phyloP scores from a whole-genome alignment of 2,113 vertebrate species.

The Chionis minor region DNA sequence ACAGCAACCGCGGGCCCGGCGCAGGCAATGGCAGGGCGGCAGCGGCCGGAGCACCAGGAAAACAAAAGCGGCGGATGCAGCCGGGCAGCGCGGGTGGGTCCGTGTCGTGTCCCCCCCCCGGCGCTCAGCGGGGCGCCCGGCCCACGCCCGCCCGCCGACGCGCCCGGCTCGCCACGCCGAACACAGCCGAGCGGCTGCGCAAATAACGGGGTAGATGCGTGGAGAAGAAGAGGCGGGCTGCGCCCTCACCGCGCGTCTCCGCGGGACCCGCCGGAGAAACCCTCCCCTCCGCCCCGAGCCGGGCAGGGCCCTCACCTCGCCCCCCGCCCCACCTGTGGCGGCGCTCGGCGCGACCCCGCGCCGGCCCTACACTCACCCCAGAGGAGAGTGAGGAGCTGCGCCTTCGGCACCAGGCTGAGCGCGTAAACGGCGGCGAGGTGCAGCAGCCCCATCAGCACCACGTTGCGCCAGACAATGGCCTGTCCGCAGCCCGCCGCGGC shows the following conservation, averaged over 20 bases:
- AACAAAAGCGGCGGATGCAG: background rate
- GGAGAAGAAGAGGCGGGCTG: background rate
- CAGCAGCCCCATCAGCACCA: slow-evolving; percentile 76
- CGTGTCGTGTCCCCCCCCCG: background rate
- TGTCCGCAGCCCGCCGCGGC: background rate
- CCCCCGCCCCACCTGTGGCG: background rate
- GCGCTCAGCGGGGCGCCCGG: too few species aligned
- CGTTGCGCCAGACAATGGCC: slow-evolving; percentile 78
- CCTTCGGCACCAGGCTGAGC: slow-evolving; percentile 72
- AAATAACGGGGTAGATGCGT: too few species aligned
- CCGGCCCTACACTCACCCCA: slow-evolving; percentile 75
- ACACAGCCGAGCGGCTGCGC: too few species aligned
- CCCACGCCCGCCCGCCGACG: too few species aligned
- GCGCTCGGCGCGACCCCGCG: background rate
- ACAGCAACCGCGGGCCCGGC: background rate
- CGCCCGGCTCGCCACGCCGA: too few species aligned
- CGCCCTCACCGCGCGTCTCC: too few species aligned
- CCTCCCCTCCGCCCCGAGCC: background rate
- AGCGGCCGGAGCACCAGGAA: background rate
- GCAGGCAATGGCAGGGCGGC: background rate
- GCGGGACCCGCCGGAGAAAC: background rate
- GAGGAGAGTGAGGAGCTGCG: slow-evolving; percentile 75
- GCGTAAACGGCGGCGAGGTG: slow-evolving; percentile 76
- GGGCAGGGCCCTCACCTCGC: too few species aligned
- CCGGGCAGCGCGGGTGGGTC: background rate